Evolutionary conservation across 2,888 invertebrate species (phyloP), one percentile per base, ranked within the genome.

Genomic region (Lithodes maja): DNA sequence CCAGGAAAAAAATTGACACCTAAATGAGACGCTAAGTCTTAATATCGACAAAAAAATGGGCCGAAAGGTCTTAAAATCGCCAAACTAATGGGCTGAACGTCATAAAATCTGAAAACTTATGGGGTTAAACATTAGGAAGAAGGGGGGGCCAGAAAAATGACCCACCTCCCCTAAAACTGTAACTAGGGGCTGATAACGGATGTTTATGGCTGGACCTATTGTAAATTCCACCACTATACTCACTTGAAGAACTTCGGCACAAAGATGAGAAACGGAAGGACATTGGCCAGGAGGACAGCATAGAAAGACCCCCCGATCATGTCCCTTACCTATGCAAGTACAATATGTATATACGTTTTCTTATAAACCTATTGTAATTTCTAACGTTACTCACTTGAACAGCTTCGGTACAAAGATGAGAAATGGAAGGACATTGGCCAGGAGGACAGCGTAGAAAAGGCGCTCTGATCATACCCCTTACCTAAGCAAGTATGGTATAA

Each of bases 241-340:
- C 55, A 90, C 90, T 85, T 69, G 75, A 90, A 88, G 3, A 90
- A 12, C 12, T 54, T 77, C 15, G 90, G 88, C 50, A 90, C 86
- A 12, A 90, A 92, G 33, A 92, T 92, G n/a, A 92, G 92, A 15
- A 92, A 86, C 1, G 92, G 92, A 33, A 92, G 87, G 86, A 92
- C 90, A 80, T 92, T 92, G 55, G 92, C 91, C 33, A 92, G 12
- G 49, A 92, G 79, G 15, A 92, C 89, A 74, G 91, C 81, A 9
- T 80, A 68, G n/a, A 74, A 68, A 9, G 90, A 75, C 49, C 85
- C 82, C 52, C 90, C 90, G 87, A 82, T 71, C 85, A 92, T 86
- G 50, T 92, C 92, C 15, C 92, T 80, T 61, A 83, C 93, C 94
- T 94, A 94, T 77, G 92, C 93, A 54, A 92, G 92, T 89, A 93